Evolutionary conservation across 2,113 vertebrate species (phyloP).

Genomic region (Cavia porcellus): DNA sequence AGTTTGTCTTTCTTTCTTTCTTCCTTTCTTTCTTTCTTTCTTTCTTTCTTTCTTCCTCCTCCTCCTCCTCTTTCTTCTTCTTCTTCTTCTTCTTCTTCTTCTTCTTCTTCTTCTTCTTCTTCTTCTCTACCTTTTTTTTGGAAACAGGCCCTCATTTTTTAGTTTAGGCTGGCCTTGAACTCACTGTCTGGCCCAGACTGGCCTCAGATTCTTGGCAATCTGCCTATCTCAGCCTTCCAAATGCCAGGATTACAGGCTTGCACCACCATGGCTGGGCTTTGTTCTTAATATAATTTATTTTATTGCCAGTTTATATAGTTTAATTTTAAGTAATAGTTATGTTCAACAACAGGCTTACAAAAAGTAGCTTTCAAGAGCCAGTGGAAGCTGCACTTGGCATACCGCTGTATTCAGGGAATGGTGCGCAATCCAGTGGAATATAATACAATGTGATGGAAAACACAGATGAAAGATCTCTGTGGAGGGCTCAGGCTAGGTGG

Average conservation of each 20-base stretch:
- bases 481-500: background rate
- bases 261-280: background rate
- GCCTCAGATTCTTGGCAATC: background rate
- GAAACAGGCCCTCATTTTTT: background rate
- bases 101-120: background rate
- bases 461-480: background rate
- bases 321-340: background rate
- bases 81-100: no score
- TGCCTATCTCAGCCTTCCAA: background rate
- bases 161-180: background rate
- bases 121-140: background rate
- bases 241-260: background rate
- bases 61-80: background rate
- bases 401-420: background rate
- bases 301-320: background rate
- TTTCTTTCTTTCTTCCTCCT: no score
- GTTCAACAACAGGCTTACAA: background rate
- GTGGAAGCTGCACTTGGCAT: background rate
- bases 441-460: background rate
- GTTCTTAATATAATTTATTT: background rate
- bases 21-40: background rate
- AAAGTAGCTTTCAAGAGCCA: background rate
- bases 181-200: background rate
- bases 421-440: background rate
- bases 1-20: background rate